Conservation (phyloP, 1,140 invertebrate genomes). For the Ips nitidus region DNA sequence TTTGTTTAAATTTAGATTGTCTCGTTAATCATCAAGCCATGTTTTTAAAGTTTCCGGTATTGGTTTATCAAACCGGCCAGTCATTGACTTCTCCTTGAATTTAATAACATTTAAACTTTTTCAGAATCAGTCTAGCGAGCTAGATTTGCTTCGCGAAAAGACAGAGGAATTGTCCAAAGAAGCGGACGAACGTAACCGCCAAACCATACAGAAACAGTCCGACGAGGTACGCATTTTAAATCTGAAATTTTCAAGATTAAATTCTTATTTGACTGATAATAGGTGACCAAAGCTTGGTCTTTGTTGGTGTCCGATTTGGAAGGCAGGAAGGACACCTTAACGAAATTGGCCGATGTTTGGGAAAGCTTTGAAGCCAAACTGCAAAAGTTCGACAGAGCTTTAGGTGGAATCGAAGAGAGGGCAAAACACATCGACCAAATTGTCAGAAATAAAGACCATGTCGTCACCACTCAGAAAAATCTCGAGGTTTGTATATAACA, state of each 20-base stretch:
- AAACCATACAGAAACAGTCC: constrained; percentile 63
- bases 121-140: constrained; percentile 56
- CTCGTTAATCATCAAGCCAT: too few species aligned
- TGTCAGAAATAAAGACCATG: constrained; percentile 71
- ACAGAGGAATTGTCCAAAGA: constrained; percentile 63
- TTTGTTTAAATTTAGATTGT: too few species aligned
- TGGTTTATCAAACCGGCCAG: too few species aligned
- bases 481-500: constrained; percentile 59
- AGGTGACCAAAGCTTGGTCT: constrained; percentile 73
- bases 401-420: constrained; percentile 68
- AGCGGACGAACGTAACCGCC: constrained; percentile 64
- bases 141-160: constrained; percentile 68
- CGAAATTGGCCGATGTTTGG: constrained; percentile 72
- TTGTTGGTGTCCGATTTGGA: constrained; percentile 70
- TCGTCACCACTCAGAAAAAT: constrained; percentile 67
- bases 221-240: constrained; percentile 33
- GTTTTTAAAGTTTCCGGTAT: too few species aligned
- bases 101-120: not conserved
- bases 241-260: not conserved
- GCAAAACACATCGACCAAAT: constrained; percentile 72
- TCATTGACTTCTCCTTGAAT: too few species aligned
- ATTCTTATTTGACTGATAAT: not conserved
- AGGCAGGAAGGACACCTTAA: constrained; percentile 62
- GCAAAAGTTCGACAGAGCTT: constrained; percentile 62
- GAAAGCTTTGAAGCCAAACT: constrained; percentile 73